phyloP scores from a whole-genome alignment of 2,888 invertebrate genomes.

The Machimus rusticus region DNA sequence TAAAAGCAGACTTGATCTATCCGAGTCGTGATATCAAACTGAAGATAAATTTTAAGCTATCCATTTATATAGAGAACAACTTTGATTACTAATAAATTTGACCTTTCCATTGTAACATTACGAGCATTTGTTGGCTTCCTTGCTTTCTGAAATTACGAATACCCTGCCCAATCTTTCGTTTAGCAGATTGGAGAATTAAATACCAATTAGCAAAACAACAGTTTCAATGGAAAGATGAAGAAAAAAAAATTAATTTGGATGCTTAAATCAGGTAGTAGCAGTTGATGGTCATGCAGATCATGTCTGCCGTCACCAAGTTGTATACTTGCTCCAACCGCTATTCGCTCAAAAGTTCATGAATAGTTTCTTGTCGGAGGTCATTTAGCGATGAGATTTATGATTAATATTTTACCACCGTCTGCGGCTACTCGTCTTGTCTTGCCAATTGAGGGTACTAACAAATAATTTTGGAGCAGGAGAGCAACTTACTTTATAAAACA shows the following conservation, averaged over 20 bases:
- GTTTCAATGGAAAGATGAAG: not conserved
- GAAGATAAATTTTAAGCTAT: conserved; percentile 38
- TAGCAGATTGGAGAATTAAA: conserved; percentile 7
- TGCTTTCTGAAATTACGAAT: conserved; percentile 19
- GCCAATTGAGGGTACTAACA: not conserved
- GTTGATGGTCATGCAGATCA: conserved; percentile 31
- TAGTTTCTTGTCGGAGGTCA: conserved; percentile 21
- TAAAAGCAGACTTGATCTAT: conserved; percentile 33
- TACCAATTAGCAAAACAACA: not conserved
- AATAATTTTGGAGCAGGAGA: not conserved
- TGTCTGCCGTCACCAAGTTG: conserved; percentile 22
- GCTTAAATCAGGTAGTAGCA: conserved; percentile 37
- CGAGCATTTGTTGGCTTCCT: conserved; percentile 25
- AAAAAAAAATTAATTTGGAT: conserved; percentile 12
- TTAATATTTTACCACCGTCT: not conserved
- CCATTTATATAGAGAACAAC: conserved; percentile 43
- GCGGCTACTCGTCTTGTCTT: not conserved
- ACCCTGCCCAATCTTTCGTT: not conserved
- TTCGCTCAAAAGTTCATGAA: conserved; percentile 18
- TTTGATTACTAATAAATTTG: conserved; percentile 45
- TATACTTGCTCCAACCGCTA: conserved; percentile 11
- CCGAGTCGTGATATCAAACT: conserved; percentile 43
- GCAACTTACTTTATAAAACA: not conserved
- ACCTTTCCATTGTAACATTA: conserved; percentile 44
- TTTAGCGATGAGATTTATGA: conserved; percentile 6